A percentile compares a stretch with the other conserved stretches of the same genome.
phyloP scores from a whole-genome alignment of 2,888 invertebrate genomes.

The Xiphydria camelus region DNA sequence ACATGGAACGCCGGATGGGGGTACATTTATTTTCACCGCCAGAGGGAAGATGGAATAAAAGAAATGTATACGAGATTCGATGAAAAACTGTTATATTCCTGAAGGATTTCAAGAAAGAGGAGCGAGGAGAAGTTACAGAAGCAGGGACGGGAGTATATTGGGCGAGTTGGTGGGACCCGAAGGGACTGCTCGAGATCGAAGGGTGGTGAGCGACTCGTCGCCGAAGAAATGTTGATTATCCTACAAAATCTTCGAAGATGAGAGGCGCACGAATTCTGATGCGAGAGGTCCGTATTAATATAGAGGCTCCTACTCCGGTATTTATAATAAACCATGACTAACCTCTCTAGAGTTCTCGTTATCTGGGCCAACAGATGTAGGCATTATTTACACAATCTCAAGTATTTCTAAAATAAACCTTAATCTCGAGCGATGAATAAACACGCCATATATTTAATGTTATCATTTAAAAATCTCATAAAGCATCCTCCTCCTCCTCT shows the following conservation, averaged over 20 bases:
- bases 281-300: not conserved
- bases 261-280: too few species aligned
- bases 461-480: constrained; percentile 30
- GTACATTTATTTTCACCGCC: too few species aligned
- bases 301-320: constrained; percentile 9
- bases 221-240: not conserved
- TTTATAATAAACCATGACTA: constrained; percentile 41
- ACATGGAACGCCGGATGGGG: too few species aligned
- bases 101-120: too few species aligned
- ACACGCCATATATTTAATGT: constrained; percentile 28
- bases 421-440: constrained; percentile 26
- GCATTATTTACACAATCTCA: constrained; percentile 32
- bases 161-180: too few species aligned
- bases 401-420: constrained; percentile 29
- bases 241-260: not conserved
- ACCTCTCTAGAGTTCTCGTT: constrained; percentile 32
- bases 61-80: too few species aligned
- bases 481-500: constrained; percentile 15
- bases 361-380: constrained; percentile 41
- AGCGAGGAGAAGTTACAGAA: too few species aligned
- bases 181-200: not conserved
- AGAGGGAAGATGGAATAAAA: too few species aligned
- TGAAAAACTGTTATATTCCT: too few species aligned
- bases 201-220: not conserved
- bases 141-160: too few species aligned